Evolutionary conservation across 2,113 vertebrate species (phyloP), one percentile per base, ranked within the genome.

Genomic region (Cottus gobio): DNA sequence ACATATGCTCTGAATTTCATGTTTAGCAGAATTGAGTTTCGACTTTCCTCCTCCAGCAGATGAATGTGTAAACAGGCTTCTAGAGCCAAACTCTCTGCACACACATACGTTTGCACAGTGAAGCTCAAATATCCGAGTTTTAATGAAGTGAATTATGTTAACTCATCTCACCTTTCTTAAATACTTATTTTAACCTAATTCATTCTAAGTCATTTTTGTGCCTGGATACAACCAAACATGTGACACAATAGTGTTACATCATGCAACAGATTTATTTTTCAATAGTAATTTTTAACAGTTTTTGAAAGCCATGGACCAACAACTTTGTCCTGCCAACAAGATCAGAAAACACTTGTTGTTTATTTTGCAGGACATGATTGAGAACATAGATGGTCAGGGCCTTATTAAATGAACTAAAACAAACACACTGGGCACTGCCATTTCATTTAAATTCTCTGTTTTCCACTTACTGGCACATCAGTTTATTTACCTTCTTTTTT

Each of bases 401-500:
- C 20, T 63, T 67, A n/a, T 63, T 67, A n/a, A 12, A 44, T 7
- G 7, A 46, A 24, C 37, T 44, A 4, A 7, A 7, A 3, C 7
- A 36, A 28, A 34, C 57, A 48, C 52, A 44, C 18, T 60, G 1
- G 58, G 60, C 7, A 0, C 52, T 12, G 30, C 1, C 5, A 37
- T 71, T 58, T 36, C 8, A 37, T 28, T 30, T 5, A 0, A 58
- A 20, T 36, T 18, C 6, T 34, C 8, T 39, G 9, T 24, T 28
- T 5, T 48, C 18, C 11, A 4, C 16, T n/a, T 12, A n/a, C n/a
- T n/a, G n/a, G n/a, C 0, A 75, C 52, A 22, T 62, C 76, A 54
- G 20, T 26, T 56, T 46, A 13, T 54, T 65, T 34, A 44, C 31
- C 42, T 63, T 77, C 15, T 68, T 48, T 71, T 78, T 48, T 71